A percentile compares a stretch with the other conserved stretches of the same genome.
Evolutionary conservation across 2,113 vertebrate species (phyloP).

Genomic region (Anas platyrhynchos): DNA sequence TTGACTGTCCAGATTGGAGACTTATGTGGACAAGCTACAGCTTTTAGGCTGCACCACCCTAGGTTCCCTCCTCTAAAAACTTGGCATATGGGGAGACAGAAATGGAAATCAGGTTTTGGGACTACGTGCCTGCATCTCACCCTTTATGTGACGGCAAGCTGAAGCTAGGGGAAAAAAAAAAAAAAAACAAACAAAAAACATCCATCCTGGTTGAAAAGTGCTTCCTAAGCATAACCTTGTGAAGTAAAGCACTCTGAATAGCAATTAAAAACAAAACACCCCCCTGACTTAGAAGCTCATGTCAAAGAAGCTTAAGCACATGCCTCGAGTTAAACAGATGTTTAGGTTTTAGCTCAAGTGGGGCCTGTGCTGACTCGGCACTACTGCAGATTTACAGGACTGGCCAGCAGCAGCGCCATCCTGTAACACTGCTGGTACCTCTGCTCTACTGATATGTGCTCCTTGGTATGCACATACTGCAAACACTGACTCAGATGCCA

Average conservation of each 20-base stretch:
- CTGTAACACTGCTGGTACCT: background rate
- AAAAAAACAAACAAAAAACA: background rate
- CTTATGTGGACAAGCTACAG: background rate
- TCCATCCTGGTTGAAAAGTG: background rate
- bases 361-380: constrained; percentile 46
- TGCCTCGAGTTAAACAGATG: constrained; percentile 45
- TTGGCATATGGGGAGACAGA: background rate
- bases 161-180: background rate
- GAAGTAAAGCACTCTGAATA: background rate
- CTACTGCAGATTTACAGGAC: background rate
- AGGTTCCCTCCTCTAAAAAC: background rate
- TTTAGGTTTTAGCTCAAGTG: background rate
- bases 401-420: background rate
- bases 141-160: background rate
- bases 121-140: background rate
- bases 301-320: constrained; percentile 35
- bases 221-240: background rate
- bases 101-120: background rate
- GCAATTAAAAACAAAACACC: background rate
- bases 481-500: background rate
- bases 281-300: background rate
- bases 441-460: background rate
- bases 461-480: background rate
- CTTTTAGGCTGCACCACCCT: background rate
- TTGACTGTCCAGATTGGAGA: background rate